A percentile compares a stretch with the other conserved stretches of the same genome.
phyloP scores from a whole-genome alignment of 2,113 vertebrate species.

The Canis aureus region DNA sequence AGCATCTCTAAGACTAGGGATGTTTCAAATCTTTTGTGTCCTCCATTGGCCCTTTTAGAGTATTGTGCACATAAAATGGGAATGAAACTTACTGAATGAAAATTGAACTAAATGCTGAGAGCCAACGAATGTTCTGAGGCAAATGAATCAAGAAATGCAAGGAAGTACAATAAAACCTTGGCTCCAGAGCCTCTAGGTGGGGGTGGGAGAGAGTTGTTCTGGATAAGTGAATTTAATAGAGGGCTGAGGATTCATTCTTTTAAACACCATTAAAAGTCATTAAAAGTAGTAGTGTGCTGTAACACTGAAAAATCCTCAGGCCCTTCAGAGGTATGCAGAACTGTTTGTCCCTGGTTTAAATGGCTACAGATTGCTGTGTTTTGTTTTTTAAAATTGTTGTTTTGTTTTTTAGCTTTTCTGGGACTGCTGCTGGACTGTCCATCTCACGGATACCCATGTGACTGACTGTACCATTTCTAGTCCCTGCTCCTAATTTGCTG shows the following conservation, averaged over 20 bases:
- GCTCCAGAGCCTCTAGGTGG: not conserved
- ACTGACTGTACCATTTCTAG: constrained; percentile 2
- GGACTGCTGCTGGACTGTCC: constrained; percentile 2
- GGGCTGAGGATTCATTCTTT: constrained; percentile 67
- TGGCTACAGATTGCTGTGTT: constrained; percentile 44
- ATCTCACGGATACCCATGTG: not conserved
- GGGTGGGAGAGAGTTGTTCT: not conserved
- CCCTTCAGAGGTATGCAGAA: constrained; percentile 46
- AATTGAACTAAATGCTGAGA: constrained; percentile 44
- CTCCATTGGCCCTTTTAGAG: not conserved
- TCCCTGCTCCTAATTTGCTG: not conserved
- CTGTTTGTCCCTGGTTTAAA: constrained; percentile 66
- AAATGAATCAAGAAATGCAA: constrained; percentile 60
- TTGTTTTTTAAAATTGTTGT: not conserved
- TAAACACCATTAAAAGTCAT: constrained; percentile 55
- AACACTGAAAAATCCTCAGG: not conserved
- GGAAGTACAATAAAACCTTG: constrained; percentile 59
- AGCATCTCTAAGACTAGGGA: not conserved
- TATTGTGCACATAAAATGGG: constrained; percentile 34
- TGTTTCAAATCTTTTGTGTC: constrained; percentile 40
- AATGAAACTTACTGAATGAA: constrained; percentile 71
- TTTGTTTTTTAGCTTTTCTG: constrained; percentile 12
- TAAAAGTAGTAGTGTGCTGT: constrained; percentile 21
- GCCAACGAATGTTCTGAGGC: constrained; percentile 69
- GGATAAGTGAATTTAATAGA: constrained; percentile 75